A percentile compares a stretch with the other conserved stretches of the same genome.
Evolutionary conservation across 2,113 vertebrate genomes (phyloP).

Genomic region (Electrona antarctica): DNA sequence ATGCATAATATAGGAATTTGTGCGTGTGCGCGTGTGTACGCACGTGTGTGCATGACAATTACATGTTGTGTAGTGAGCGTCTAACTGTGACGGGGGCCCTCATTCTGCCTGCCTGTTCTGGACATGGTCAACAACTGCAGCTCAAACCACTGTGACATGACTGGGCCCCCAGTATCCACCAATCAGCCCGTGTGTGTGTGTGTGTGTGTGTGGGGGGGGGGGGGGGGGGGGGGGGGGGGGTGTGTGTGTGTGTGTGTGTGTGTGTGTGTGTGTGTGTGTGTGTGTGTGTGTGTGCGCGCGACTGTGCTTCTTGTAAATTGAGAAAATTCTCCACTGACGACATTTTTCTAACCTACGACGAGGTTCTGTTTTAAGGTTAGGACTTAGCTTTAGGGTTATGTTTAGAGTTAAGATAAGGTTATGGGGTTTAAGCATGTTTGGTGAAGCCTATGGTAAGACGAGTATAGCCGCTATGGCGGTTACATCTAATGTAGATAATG

Average conservation of each 20-base stretch:
- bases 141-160: slow-evolving; percentile 24
- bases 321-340: background rate
- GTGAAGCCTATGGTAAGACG: background rate
- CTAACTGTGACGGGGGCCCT: slow-evolving; percentile 1
- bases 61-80: slow-evolving; percentile 1
- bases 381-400: background rate
- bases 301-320: background rate
- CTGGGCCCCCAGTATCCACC: slow-evolving; percentile 12
- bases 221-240: too few relatives aligned
- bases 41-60: background rate
- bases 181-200: slow-evolving; percentile 1
- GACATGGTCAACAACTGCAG: slow-evolving; percentile 19
- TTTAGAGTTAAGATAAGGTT: background rate
- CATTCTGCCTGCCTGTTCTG: slow-evolving; percentile 10
- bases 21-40: too few relatives aligned
- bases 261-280: slow-evolving; percentile 8
- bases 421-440: background rate
- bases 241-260: slow-evolving; percentile 5
- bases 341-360: background rate
- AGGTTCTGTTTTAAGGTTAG: background rate
- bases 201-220: slow-evolving; percentile 16
- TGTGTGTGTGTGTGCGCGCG: background rate
- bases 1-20: background rate
- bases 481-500: too few relatives aligned
- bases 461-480: background rate